phyloP scores from a whole-genome alignment of 2,113 vertebrate species.

The Lanius collurio region DNA sequence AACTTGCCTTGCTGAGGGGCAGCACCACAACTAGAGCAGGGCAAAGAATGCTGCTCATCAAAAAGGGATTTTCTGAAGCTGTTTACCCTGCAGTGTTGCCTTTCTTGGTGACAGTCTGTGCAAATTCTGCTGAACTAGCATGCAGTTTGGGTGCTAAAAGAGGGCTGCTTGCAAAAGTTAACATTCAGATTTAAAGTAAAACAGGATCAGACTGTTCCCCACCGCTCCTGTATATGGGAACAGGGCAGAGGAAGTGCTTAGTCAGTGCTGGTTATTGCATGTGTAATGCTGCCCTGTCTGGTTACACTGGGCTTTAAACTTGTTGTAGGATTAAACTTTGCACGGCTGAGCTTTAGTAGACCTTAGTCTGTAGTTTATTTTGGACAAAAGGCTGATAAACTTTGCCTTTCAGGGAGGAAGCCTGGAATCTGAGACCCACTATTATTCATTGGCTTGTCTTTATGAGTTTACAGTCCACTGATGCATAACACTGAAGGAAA shows the following conservation, averaged over 20 bases:
- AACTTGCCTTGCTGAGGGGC: neutral
- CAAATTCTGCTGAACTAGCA: neutral
- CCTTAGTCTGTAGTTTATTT: slow-evolving; percentile 29
- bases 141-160: neutral
- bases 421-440: slow-evolving; percentile 15
- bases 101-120: neutral
- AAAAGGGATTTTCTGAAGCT: slow-evolving; percentile 30
- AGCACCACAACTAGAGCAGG: neutral
- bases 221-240: neutral
- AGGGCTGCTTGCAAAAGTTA: neutral
- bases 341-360: neutral
- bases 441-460: slow-evolving; percentile 56
- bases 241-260: slow-evolving; percentile 10
- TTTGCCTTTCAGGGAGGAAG: slow-evolving; percentile 33
- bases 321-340: slow-evolving; percentile 21
- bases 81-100: neutral
- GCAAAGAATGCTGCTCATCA: neutral
- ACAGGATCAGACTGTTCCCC: neutral
- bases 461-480: slow-evolving; percentile 43
- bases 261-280: neutral
- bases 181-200: neutral
- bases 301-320: neutral
- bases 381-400: slow-evolving; percentile 54
- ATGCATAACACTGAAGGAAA: slow-evolving; percentile 38
- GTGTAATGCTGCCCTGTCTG: neutral